Percentiles rank a stretch among this genome's conserved stretches.
Conservation (phyloP, 2,113 vertebrate genomes). For the Narcine bancroftii region DNA sequence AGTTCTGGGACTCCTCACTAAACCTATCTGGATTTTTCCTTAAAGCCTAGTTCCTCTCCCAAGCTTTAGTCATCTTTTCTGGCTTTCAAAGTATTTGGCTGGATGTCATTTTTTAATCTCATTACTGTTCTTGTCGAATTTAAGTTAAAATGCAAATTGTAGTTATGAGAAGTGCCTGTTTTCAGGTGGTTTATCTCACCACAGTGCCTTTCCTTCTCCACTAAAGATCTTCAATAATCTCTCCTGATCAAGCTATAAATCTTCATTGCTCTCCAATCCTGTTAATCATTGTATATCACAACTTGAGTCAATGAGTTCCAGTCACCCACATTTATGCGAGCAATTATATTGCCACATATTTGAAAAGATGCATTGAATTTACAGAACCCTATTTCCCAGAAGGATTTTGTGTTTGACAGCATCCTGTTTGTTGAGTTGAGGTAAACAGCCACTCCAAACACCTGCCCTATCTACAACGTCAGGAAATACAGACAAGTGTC, state of each 20-base stretch:
- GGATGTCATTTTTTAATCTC: not conserved
- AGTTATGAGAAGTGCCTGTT: not conserved
- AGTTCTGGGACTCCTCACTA: not conserved
- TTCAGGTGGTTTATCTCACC: not conserved
- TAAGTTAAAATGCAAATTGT: not conserved
- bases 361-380: not conserved
- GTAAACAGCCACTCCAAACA: constrained; percentile 24
- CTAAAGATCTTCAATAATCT: not conserved
- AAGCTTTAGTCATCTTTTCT: not conserved
- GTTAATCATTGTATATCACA: not conserved
- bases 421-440: not conserved
- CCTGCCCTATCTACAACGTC: not conserved
- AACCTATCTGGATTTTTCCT: not conserved
- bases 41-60: not conserved
- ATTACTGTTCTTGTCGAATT: not conserved
- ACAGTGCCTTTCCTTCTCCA: not conserved
- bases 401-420: not conserved
- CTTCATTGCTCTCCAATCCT: not conserved
- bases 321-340: not conserved
- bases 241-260: not conserved
- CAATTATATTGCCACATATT: not conserved
- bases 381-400: not conserved
- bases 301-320: not conserved
- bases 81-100: not conserved
- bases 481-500: not conserved